Evolutionary conservation across 2,113 vertebrate genomes (phyloP).

Genomic region (Trochalopteron elliotii): DNA sequence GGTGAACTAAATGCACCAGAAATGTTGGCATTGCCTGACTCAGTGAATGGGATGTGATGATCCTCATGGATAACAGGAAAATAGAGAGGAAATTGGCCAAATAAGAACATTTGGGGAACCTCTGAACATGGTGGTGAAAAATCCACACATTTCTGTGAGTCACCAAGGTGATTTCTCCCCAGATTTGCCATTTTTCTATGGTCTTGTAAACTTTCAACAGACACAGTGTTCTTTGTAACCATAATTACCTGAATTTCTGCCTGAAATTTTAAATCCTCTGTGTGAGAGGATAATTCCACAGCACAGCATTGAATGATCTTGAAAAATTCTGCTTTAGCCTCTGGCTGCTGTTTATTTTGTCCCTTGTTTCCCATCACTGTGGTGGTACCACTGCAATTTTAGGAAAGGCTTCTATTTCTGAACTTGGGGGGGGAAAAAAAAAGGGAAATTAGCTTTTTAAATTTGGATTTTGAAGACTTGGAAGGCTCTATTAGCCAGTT

Average conservation of each 20-base stretch:
- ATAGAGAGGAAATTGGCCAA: background rate
- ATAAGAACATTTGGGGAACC: background rate
- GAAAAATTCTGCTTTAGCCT: background rate
- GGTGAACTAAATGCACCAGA: background rate
- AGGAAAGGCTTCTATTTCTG: background rate
- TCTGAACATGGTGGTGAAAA: background rate
- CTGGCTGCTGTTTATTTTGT: background rate
- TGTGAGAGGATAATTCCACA: background rate
- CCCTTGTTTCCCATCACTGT: background rate
- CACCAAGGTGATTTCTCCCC: background rate
- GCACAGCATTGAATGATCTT: background rate
- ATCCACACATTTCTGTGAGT: background rate
- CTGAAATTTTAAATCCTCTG: background rate
- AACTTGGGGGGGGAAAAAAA: rapidly evolving
- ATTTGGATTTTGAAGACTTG: background rate
- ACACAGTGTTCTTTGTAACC: background rate
- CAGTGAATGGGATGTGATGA: background rate
- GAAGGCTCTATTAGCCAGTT: background rate
- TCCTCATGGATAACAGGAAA: background rate
- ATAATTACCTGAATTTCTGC: background rate
- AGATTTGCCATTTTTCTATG: background rate
- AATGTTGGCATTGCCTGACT: background rate
- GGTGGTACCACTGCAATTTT: background rate
- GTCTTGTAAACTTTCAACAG: background rate
- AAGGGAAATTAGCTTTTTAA: rapidly evolving